Base-by-base conservation (phyloP, 2,888 invertebrate genomes). In the Catocala sponsa region DNA sequence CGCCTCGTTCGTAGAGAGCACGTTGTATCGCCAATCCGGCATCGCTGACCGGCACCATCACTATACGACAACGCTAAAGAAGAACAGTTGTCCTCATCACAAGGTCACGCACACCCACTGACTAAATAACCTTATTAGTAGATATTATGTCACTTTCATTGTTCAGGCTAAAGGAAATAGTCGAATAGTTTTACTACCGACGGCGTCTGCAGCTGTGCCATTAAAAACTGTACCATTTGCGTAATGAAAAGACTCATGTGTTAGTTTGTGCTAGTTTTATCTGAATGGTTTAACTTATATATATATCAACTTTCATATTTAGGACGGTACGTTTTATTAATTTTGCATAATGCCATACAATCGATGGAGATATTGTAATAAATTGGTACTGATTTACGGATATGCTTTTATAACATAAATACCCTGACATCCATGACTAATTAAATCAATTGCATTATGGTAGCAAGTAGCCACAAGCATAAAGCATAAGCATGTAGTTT, bases 11-110 rank as follows among this genome's bases (percentile, higher is more conserved):
- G 95, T 94, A 76, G 94, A 94, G 80, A 95, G 86, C 80, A 95
- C 94, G 88, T 95, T 95, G 91, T 94, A 94, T 76, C 95, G 92
- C 95, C 95, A 95, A 85, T 94, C 94, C 77, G 95, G 94, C 95
- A 95, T 95, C 78, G 86, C 91, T 83, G 76, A 85, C 79, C 76
- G 83, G 79, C 84, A 90, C 85, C 92, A 93, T 92, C 88, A 92
- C 93, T 90, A 81, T 81, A 79, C 72, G 68, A 56, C 68, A 60
- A 70, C 77, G 81, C 82, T 70, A 73, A 49, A 76, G 67, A 74
- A 72, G 75, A 80, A 74, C 71, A 57, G 65, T 69, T 79, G 64
- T 78, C 63, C 73, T 76, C 82, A 84, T 84, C 70, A 79, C 81
- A 70, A 72, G 63, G 70, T 78, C 74, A 64, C 56, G 67, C 76